Evolutionary conservation across 2,113 vertebrate genomes (phyloP).

Genomic region (Microcebus tavaratra): DNA sequence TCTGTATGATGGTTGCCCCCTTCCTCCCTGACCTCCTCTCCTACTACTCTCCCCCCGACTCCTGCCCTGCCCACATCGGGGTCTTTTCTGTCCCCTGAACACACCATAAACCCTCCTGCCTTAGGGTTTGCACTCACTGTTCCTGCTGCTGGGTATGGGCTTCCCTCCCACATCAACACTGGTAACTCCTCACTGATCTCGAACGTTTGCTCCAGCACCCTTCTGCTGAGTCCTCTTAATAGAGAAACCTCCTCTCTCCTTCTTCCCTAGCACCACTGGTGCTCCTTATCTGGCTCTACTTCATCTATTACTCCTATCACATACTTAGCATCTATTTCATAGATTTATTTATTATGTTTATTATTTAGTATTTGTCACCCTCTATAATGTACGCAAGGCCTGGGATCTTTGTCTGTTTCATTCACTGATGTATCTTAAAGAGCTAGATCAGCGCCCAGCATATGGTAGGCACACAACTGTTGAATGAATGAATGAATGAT

Average conservation of each 20-base stretch:
- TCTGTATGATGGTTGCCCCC: no score
- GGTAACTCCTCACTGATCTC: neutral
- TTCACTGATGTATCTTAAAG: neutral
- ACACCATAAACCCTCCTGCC: neutral
- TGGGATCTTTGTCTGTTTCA: neutral
- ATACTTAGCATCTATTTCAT: neutral
- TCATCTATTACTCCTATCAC: neutral
- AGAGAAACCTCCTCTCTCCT: neutral
- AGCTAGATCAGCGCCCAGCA: neutral
- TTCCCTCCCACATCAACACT: rapidly evolving
- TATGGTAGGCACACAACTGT: neutral
- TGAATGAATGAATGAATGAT: neutral
- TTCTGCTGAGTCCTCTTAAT: no score
- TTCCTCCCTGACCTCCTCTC: neutral
- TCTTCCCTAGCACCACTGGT: no score
- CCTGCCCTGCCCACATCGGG: neutral
- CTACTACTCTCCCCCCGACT: neutral
- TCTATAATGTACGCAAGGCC: neutral
- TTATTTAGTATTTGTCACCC: neutral
- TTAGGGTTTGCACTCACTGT: no score
- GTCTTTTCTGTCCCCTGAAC: neutral
- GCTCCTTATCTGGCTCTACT: neutral
- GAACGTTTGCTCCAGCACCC: no score
- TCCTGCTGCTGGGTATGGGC: no score
- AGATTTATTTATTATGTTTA: neutral